A percentile compares a stretch with the other conserved stretches of the same genome.
phyloP scores from a whole-genome alignment of 1,140 invertebrate species.

The Neelides sp. region DNA sequence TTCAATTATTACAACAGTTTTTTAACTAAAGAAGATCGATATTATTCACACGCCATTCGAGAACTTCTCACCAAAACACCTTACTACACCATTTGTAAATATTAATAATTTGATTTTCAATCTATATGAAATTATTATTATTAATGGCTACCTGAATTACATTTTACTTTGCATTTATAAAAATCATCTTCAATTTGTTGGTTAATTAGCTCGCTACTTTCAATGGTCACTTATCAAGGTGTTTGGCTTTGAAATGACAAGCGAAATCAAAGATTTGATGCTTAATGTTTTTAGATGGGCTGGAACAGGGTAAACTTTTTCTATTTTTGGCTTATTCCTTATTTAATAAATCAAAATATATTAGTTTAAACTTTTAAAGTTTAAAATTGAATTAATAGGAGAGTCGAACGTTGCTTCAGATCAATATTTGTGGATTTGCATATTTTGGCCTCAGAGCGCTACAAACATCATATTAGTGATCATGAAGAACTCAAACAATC shows the following conservation, averaged over 20 bases:
- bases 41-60: not conserved
- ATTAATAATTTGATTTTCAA: not conserved
- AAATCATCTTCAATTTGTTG: not conserved
- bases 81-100: conserved; percentile 4
- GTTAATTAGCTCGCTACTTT: conserved; percentile 18
- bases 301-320: conserved; percentile 5
- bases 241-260: conserved; percentile 13
- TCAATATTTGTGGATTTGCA: conserved; percentile 15
- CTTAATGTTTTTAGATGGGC: not conserved
- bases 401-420: conserved; percentile 13
- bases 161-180: not conserved
- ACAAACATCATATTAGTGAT: not conserved
- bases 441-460: conserved; percentile 11
- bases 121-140: not conserved
- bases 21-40: conserved; percentile 1
- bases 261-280: conserved; percentile 10
- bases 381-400: conserved; percentile 3
- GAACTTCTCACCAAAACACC: conserved; percentile 9
- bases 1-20: conserved; percentile 7
- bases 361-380: not conserved
- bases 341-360: not conserved
- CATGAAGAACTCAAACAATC: not conserved
- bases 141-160: not conserved
- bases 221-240: conserved; percentile 19
- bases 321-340: not conserved